Conservation (phyloP, 2,888 invertebrate genomes). For the Thysanoteuthis rhombus region DNA sequence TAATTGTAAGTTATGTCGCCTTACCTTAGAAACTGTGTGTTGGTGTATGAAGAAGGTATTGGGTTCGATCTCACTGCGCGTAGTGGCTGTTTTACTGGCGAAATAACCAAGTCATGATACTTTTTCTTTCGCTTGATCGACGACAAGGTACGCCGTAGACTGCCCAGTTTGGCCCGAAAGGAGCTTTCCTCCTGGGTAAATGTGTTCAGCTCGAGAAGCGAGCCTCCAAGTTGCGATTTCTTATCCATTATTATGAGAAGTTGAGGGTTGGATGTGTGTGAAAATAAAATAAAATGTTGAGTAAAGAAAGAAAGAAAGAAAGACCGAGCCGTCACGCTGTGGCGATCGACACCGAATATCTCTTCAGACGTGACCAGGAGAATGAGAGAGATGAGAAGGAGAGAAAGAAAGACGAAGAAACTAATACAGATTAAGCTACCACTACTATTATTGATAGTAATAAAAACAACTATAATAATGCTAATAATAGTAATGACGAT, state of each 20-base stretch:
- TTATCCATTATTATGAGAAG: background rate
- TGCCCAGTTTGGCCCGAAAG: constrained; percentile 25
- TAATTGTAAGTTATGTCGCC: background rate
- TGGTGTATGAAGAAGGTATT: background rate
- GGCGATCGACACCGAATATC: background rate
- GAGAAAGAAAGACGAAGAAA: background rate
- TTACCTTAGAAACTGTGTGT: constrained; percentile 22
- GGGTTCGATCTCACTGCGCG: constrained; percentile 31
- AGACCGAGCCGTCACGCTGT: background rate
- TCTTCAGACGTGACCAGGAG: background rate
- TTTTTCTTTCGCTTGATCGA: constrained; percentile 28
- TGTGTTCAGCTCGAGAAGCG: constrained; percentile 25
- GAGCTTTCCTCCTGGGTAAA: constrained; percentile 22
- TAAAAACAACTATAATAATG: background rate
- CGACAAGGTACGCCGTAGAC: constrained; percentile 27
- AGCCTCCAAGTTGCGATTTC: constrained; percentile 26
- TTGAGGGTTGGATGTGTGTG: background rate
- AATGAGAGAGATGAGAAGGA: background rate
- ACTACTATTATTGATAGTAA: too few relatives aligned
- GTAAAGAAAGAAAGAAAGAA: background rate
- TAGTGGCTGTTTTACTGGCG: background rate
- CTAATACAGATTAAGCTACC: too few relatives aligned
- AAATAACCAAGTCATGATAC: constrained; percentile 15
- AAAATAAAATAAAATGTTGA: background rate
- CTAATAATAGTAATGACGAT: background rate